phyloP scores from a whole-genome alignment of 1,140 invertebrate species.

The Bombus ignitus region DNA sequence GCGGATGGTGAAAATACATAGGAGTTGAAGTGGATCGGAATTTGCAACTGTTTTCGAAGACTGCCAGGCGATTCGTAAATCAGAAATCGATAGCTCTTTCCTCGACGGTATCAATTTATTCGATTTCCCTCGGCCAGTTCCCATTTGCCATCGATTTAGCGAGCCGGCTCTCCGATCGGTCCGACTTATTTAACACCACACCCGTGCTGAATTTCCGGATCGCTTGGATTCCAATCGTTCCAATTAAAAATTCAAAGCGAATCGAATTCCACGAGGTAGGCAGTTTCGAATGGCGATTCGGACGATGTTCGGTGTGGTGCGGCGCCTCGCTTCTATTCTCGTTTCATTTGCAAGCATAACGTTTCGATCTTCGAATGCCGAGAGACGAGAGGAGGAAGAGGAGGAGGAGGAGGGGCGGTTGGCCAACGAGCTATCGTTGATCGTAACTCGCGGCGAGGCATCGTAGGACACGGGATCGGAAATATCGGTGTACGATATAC shows the following conservation, averaged over 20 bases:
- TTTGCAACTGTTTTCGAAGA: neutral
- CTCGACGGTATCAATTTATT: neutral
- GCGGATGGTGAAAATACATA: neutral
- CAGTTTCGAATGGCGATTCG: neutral
- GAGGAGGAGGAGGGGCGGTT: too few species aligned
- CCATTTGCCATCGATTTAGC: neutral
- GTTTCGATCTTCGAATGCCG: neutral
- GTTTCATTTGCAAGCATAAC: neutral
- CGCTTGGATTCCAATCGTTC: neutral
- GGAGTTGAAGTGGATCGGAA: neutral
- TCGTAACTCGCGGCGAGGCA: neutral
- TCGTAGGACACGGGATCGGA: neutral
- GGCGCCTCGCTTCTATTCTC: neutral
- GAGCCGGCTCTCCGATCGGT: neutral
- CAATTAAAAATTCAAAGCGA: slow-evolving; percentile 3
- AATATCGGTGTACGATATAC: neutral
- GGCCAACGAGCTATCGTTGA: neutral
- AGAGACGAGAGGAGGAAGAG: neutral
- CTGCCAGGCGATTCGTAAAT: neutral
- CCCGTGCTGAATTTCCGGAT: neutral
- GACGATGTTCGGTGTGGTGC: too few species aligned
- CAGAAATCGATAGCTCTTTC: slow-evolving; percentile 9
- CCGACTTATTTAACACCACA: neutral
- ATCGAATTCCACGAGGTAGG: neutral
- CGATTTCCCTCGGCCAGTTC: neutral